These are phyloP conservation scores for Polypterus bichir DNA, from an alignment of 2,113 vertebrate species.

Conservation along the genomic window DNA sequence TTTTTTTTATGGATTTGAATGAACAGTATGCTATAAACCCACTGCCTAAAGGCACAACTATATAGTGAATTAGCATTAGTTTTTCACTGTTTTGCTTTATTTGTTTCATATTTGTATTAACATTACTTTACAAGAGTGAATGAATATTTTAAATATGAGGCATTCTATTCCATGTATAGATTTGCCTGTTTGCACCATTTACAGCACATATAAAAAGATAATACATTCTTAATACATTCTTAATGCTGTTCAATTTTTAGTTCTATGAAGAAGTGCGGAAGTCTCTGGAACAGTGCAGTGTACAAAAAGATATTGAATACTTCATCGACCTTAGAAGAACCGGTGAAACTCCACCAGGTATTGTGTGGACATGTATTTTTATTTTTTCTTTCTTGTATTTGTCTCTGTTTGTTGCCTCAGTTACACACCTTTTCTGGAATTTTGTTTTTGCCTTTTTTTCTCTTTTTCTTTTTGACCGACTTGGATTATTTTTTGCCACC, in stretches of 20 bases:
- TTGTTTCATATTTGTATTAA: no score
- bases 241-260: slow-evolving; percentile 31
- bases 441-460: background rate
- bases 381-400: background rate
- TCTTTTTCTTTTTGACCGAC: background rate
- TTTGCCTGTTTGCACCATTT: no score
- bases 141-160: no score
- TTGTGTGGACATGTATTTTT: background rate
- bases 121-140: no score
- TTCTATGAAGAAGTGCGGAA: slow-evolving; percentile 83
- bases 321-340: slow-evolving; percentile 73
- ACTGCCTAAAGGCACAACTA: no score
- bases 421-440: background rate
- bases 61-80: no score
- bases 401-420: background rate
- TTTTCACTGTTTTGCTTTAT: no score
- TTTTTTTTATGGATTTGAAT: no score
- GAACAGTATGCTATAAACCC: no score
- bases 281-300: slow-evolving; percentile 74
- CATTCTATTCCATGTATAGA: no score
- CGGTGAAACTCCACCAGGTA: slow-evolving; percentile 73
- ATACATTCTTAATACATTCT: no score
- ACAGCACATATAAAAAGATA: no score
- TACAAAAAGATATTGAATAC: slow-evolving; percentile 78
- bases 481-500: background rate